Base-by-base conservation (phyloP, 2,888 invertebrate genomes). In the Caenorhabditis macrosperma region DNA sequence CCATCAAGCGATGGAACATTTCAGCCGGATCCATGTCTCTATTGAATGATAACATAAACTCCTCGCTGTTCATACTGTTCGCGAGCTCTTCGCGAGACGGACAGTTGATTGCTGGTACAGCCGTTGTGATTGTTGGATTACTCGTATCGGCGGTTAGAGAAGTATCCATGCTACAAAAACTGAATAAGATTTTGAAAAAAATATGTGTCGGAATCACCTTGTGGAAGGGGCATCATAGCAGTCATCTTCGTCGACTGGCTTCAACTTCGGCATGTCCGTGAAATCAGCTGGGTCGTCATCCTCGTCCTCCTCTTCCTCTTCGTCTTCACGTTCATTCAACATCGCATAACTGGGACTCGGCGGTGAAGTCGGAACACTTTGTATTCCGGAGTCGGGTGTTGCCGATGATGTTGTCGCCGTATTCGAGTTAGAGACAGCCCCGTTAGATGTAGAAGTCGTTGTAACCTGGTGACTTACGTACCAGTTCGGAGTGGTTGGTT, bases 341-440 rank as follows among this genome's bases (percentile, higher is more conserved):
- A 44, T 55, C 61, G 28, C 52, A 33, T 44, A 67, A 12, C 33
- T 61, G 4, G 79, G 79, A 44, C 66, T 60, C 9, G 84, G 82
- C n/a, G 84, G 84, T 7, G 82, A 82, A 10, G 79, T 78, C n/a
- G 87, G 88, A 61, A 89, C 85, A 22, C 88, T 88, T 50, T 90
- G 89, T 35, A 90, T 89, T 46, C 90, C 90, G 33, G 87, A 87
- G 74, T 90, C 90, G 20, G 90, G 90, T 1, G 90, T 89, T 6
- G 86, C 87, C 9, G 89, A 87, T 10, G 84, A 81, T 1, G 48
- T 57, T 7, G 63, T 33, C 5, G 48, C 9, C 24, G 41, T 17
- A 12, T n/a, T 50, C n/a, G 52, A n/a, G 24, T 50, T 57, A 1
- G 20, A 12, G 7, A 26, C 6, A 10, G 12, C 7, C n/a, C n/a